Evolutionary conservation across 2,113 vertebrate genomes (phyloP), one percentile per base, ranked within the genome.

Genomic region (Prochilodus magdalenae): DNA sequence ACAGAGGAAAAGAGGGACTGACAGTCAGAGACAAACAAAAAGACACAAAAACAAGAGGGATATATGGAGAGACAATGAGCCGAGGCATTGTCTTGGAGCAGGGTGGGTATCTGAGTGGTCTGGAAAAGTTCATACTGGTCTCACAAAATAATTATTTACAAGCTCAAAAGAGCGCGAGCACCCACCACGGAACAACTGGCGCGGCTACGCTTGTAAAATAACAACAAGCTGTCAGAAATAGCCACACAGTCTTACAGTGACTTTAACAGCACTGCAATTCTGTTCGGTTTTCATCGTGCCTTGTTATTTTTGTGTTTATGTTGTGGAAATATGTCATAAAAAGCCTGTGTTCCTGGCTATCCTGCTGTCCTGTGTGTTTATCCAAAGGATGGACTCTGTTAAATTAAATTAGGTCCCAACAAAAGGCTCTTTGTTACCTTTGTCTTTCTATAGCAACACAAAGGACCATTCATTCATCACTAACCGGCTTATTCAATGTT

Each of bases 21-120:
- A 66, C 16, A 66, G 15, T 16, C 18, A 66, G 29, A 18, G 29
- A 18, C 15, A 33, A 33, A 33, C 26, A 66, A 33, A 29, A 6
- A 16, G 18, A 66, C 29, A 36, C 36, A 7, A 65, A 73, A 73
- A 63, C 18, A 55, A 60, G 40, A 27, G 18, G 7, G 24, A 71
- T 8, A 47, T 71, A 67, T 30, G 70, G 67, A 20, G 36, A 72
- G 36, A 62, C 63, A 36, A 14, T 40, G 65, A n/a, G 33, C 22
- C 2, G 65, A 69, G 65, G 65, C 30, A 36, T 69, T 40, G 65
- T 69, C 33, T 36, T 33, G 13, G 1, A 55, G 70, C n/a, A 73
- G 79, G 70, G 49, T 80, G 57, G 79, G 57, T 57, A 63, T 81
- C 44, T 26, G 79, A 72, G 70, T 65, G 44, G 59, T 73, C 60